Percentiles rank a stretch among this genome's conserved stretches.
These are phyloP conservation scores for Phymorhynchus buccinoides DNA, from an alignment of 1,140 invertebrate species.

Conservation along the genomic window DNA sequence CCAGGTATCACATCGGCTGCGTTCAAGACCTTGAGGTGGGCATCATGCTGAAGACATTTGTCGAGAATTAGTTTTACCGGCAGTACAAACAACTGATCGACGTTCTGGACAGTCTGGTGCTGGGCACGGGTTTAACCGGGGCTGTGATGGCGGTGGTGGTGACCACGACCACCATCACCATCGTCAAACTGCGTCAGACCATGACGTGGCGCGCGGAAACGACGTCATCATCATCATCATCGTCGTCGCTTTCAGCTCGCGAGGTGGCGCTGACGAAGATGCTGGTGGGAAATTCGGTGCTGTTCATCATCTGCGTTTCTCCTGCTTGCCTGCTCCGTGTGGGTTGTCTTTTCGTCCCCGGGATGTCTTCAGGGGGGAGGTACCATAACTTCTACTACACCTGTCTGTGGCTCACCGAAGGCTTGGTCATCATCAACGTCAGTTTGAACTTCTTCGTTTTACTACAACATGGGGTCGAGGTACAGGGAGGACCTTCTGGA, in stretches of 20 bases:
- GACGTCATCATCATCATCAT: too few relatives aligned
- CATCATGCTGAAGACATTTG: neutral
- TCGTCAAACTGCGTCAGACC: neutral
- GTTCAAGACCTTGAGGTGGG: neutral
- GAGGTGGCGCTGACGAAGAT: constrained; percentile 27
- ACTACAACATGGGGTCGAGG: constrained; percentile 11
- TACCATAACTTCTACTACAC: constrained; percentile 3
- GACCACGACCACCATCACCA: neutral
- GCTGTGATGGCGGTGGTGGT: neutral
- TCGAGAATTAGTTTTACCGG: neutral
- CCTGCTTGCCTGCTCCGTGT: neutral
- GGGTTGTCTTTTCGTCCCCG: neutral
- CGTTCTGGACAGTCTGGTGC: neutral
- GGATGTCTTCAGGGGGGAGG: neutral
- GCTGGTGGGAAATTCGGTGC: constrained; percentile 13
- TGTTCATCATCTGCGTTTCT: constrained; percentile 25
- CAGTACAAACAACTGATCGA: neutral
- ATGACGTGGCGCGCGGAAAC: neutral
- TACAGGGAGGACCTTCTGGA: constrained; percentile 20
- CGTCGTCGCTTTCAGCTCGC: neutral
- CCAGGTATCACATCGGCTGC: neutral
- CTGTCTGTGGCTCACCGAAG: neutral
- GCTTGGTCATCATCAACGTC: neutral
- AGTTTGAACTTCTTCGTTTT: neutral
- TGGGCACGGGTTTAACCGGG: neutral